phyloP scores from a whole-genome alignment of 2,113 vertebrate genomes.

The Silurus glanis region DNA sequence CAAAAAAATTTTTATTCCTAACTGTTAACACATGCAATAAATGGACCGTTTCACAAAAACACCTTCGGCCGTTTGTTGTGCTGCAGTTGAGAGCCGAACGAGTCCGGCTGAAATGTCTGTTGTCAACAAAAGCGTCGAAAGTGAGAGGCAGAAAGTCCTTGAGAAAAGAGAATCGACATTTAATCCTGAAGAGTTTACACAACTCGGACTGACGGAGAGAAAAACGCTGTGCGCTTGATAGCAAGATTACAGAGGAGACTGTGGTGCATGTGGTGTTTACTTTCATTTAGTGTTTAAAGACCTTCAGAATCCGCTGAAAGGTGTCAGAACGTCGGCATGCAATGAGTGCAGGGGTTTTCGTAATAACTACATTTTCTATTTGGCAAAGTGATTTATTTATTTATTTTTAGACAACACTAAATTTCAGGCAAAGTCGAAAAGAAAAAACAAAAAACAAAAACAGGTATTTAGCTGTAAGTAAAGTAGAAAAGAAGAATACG shows the following conservation, averaged over 20 bases:
- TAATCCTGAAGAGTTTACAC: conserved; percentile 18
- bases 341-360: background rate
- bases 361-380: background rate
- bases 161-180: conserved; percentile 4
- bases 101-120: background rate
- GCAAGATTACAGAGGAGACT: background rate
- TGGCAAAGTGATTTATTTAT: background rate
- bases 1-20: conserved; percentile 1
- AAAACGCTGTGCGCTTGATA: conserved; percentile 1
- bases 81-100: conserved; percentile 1
- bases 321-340: background rate
- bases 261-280: background rate
- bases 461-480: background rate
- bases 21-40: background rate
- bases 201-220: conserved; percentile 2
- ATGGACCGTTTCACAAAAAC: background rate
- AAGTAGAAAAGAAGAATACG: background rate
- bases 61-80: background rate
- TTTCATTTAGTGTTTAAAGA: background rate
- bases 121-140: conserved; percentile 17
- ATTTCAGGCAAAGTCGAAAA: background rate
- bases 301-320: background rate
- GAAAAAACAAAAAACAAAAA: too few relatives aligned
- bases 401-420: background rate
- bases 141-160: conserved; percentile 11